These are phyloP conservation scores for Bufotes viridis DNA, from an alignment of 2,797 vertebrate species.

Conservation along the genomic window DNA sequence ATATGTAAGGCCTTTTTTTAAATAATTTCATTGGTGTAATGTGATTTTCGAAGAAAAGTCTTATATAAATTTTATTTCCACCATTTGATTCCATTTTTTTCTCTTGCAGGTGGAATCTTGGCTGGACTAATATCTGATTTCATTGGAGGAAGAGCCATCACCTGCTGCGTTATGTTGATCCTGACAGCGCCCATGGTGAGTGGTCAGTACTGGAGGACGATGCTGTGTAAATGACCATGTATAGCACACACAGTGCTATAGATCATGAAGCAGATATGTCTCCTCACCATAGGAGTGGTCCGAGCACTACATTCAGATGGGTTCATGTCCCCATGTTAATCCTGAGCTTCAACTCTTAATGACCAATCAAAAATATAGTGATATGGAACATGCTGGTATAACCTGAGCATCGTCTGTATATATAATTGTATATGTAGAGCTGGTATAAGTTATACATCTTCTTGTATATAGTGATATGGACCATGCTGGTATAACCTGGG, in stretches of 20 bases:
- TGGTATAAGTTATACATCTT: too few relatives aligned
- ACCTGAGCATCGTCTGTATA: too few relatives aligned
- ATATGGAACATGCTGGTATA: too few relatives aligned
- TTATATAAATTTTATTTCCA: background rate
- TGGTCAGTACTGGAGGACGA: background rate
- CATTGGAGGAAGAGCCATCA: constrained; percentile 85
- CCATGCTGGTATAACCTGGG: too few relatives aligned
- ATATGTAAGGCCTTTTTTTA: too few relatives aligned
- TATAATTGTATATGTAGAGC: too few relatives aligned
- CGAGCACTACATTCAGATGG: too few relatives aligned
- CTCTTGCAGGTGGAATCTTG: constrained; percentile 82
- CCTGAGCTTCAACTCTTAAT: too few relatives aligned
- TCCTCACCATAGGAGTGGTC: background rate
- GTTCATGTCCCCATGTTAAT: too few relatives aligned
- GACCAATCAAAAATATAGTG: too few relatives aligned
- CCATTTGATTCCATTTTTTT: background rate
- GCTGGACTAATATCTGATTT: constrained; percentile 92
- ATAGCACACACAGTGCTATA: background rate
- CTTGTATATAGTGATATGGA: too few relatives aligned
- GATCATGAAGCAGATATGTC: background rate
- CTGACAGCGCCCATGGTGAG: constrained; percentile 91
- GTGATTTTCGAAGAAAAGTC: background rate
- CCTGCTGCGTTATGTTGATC: constrained; percentile 90
- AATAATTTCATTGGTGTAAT: background rate
- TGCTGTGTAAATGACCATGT: background rate